Conservation (phyloP, 2,113 vertebrate species). For the Apteryx owenii region DNA sequence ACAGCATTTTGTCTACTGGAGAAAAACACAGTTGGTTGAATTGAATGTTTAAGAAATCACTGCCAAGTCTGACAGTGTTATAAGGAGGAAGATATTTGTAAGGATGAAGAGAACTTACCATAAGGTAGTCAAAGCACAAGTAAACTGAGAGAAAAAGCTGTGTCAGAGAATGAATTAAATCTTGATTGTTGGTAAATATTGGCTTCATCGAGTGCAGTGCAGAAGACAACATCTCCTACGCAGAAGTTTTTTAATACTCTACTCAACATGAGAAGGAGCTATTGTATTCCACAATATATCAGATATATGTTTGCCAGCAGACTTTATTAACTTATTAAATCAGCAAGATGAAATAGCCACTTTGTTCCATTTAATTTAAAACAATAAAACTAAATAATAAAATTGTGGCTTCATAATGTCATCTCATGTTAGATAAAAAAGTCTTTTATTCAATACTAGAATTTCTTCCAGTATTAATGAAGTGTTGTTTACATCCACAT, state of each 20-base stretch:
- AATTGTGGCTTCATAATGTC: constrained; percentile 39
- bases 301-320: constrained; percentile 41
- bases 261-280: constrained; percentile 24
- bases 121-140: background rate
- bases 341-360: constrained; percentile 61
- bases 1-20: background rate
- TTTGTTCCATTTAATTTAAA: constrained; percentile 71
- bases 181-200: constrained; percentile 15
- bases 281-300: constrained; percentile 21
- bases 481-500: background rate
- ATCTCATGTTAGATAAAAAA: constrained; percentile 29
- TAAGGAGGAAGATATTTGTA: background rate
- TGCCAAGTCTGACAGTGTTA: background rate
- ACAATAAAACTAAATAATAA: constrained; percentile 74
- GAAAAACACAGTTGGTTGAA: background rate
- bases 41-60: background rate
- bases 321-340: constrained; percentile 76
- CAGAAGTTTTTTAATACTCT: constrained; percentile 20
- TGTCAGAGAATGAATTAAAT: background rate
- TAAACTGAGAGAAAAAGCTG: background rate
- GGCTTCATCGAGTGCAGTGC: background rate
- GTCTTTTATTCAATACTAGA: constrained; percentile 7
- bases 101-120: background rate
- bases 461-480: background rate
- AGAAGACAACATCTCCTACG: background rate